Percentiles rank a stretch among this genome's conserved stretches.
phyloP scores from a whole-genome alignment of 2,113 vertebrate genomes.

The Hippocampus barbouri region DNA sequence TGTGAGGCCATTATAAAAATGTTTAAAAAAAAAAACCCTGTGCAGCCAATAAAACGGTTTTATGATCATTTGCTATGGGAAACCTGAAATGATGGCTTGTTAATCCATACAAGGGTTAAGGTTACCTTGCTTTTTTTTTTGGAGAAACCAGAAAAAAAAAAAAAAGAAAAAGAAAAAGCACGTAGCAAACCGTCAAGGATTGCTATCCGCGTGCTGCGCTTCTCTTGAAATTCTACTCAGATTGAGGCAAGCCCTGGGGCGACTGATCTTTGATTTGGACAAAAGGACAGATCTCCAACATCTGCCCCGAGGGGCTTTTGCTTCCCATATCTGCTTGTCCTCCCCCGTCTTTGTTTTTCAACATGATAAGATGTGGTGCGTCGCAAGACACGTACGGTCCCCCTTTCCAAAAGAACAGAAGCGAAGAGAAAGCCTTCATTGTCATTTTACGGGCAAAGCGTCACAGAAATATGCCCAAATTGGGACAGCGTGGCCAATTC shows the following conservation, averaged over 20 bases:
- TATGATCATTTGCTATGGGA: too few relatives aligned
- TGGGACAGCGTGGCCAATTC: background rate
- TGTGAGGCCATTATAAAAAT: too few relatives aligned
- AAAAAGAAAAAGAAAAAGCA: background rate
- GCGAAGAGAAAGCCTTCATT: too few relatives aligned
- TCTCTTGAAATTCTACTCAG: background rate
- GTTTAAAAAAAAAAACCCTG: too few relatives aligned
- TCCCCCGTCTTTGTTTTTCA: conserved; percentile 14
- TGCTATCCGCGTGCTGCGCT: background rate
- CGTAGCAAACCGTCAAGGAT: background rate
- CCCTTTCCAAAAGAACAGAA: background rate
- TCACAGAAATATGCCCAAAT: too few relatives aligned
- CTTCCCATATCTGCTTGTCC: conserved; percentile 17
- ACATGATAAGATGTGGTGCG: conserved; percentile 12
- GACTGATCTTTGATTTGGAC: conserved; percentile 27
- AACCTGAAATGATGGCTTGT: background rate
- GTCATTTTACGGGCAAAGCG: too few relatives aligned
- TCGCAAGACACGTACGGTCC: background rate
- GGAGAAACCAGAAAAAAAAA: background rate
- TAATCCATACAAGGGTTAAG: background rate
- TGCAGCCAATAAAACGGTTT: background rate
- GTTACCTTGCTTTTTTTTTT: background rate
- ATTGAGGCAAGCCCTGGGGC: conserved; percentile 3
- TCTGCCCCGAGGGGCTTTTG: conserved; percentile 15
- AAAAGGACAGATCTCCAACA: conserved; percentile 35